phyloP scores from a whole-genome alignment of 1,140 invertebrate genomes.

The Drosophila rhopaloa region DNA sequence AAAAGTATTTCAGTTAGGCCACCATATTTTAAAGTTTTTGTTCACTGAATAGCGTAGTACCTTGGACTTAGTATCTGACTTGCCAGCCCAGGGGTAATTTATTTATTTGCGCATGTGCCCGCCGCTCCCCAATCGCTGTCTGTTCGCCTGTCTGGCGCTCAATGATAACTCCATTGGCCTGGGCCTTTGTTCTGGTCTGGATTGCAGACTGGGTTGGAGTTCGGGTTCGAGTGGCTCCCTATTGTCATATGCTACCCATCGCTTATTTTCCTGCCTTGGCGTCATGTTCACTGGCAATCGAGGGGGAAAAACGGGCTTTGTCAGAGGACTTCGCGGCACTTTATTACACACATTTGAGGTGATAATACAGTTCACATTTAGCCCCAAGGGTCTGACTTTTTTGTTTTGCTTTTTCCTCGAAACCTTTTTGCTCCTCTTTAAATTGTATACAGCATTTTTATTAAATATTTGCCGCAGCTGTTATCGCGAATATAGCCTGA shows the following conservation, averaged over 20 bases:
- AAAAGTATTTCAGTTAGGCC: too few relatives aligned
- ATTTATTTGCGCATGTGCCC: conserved; percentile 68
- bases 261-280: conserved; percentile 21
- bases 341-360: conserved; percentile 82
- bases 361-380: conserved; percentile 72
- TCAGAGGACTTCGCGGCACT: conserved; percentile 59
- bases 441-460: conserved; percentile 51
- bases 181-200: conserved; percentile 49
- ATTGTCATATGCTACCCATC: conserved; percentile 60
- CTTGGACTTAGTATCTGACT: conserved; percentile 24
- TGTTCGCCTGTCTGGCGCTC: conserved; percentile 54
- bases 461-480: conserved; percentile 76
- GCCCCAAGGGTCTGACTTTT: conserved; percentile 28
- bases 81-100: conserved; percentile 51
- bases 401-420: conserved; percentile 21
- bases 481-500: conserved; percentile 56
- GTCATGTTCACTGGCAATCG: conserved; percentile 25
- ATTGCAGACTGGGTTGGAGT: background rate
- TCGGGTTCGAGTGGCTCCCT: conserved; percentile 17
- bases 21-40: background rate
- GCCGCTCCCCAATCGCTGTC: conserved; percentile 62
- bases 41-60: background rate
- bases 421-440: conserved; percentile 29
- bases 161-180: conserved; percentile 74
- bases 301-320: conserved; percentile 28